These are phyloP conservation scores for Incurvaria masculella DNA, from an alignment of 2,888 invertebrate genomes.

Conservation along the genomic window DNA sequence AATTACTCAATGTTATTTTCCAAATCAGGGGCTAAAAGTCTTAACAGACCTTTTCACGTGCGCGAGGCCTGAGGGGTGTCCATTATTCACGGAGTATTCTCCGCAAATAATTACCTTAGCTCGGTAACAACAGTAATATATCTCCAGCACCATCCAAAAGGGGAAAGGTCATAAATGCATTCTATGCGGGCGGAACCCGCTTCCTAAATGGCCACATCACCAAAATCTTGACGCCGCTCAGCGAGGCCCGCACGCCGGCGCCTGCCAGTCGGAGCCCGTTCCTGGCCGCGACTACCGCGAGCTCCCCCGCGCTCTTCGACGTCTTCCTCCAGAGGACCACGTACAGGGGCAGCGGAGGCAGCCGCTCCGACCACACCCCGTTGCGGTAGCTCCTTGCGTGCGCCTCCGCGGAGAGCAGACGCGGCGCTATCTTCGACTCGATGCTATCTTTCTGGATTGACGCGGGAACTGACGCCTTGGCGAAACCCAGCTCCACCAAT, in stretches of 20 bases:
- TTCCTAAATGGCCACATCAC: slow-evolving; percentile 33
- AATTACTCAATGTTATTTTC: no score
- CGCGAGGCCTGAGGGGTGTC: no score
- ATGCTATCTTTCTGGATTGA: slow-evolving; percentile 35
- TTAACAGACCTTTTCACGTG: no score
- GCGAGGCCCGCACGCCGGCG: no score
- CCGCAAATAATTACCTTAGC: no score
- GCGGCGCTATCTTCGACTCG: slow-evolving; percentile 38
- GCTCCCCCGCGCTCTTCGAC: slow-evolving; percentile 23
- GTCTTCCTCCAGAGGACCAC: slow-evolving; percentile 40
- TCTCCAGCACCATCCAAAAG: no score
- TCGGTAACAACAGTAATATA: no score
- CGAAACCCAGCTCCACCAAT: slow-evolving; percentile 48
- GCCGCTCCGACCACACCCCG: slow-evolving; percentile 45
- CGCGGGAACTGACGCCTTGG: slow-evolving; percentile 34
- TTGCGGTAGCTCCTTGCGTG: slow-evolving; percentile 36
- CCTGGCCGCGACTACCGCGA: slow-evolving; percentile 25
- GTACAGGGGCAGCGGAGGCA: slow-evolving; percentile 40
- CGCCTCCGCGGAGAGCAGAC: slow-evolving; percentile 37
- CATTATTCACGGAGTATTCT: no score
- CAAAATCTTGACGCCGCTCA: slow-evolving; percentile 32
- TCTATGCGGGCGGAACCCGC: slow-evolving; percentile 36
- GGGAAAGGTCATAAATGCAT: no score
- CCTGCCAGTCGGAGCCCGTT: slow-evolving; percentile 27
- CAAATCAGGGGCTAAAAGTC: no score